Evolutionary conservation across 1,140 invertebrate genomes (phyloP), one percentile per base, ranked within the genome.

Genomic region (Myzus persicae): DNA sequence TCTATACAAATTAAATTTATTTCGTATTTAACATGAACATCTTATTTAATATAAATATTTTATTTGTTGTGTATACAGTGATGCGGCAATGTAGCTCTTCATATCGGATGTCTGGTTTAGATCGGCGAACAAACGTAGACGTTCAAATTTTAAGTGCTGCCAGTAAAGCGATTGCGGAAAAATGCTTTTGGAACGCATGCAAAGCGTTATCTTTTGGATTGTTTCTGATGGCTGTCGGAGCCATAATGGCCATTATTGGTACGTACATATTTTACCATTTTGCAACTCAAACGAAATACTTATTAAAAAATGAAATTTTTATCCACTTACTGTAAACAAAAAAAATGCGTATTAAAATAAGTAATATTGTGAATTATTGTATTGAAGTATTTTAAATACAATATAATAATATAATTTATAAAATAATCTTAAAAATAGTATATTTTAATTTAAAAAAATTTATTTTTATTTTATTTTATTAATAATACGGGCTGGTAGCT

Each of bases 171-270:
- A 82, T 93, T 48, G 81, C 91, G 20, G 91, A 93, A 40, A 93
- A 93, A 93, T 98, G 98, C 95, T 96, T 98, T 93, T 98, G 98
- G 98, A 97, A 98, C 94, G 98, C 98, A 44, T 98, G 98, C 95
- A 97, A 98, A 94, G 98, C 98, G 46, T 96, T 98, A 18, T 97
- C 97, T 94, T 96, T 98, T 93, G 98, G 98, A 40, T 95, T 98
- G 88, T 95, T 98, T 81, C 96, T 98, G 93, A 97, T 98, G 96
- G 95, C 98, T 93, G 96, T 98, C 67, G 98, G 98, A 81, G 97
- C 97, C 88, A 97, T 97, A 82, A 98, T 99, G 98, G 98, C 98
- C 44, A 98, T 97, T n/a, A 97, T 98, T 95, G 98, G 98, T 98
- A 96, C 95, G 95, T 94, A 44, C 42, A 89, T 24, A 24, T 51